A percentile compares a stretch with the other conserved stretches of the same genome.
These are phyloP conservation scores for Chiloscyllium punctatum DNA, from an alignment of 2,797 vertebrate species.

Conservation along the genomic window DNA sequence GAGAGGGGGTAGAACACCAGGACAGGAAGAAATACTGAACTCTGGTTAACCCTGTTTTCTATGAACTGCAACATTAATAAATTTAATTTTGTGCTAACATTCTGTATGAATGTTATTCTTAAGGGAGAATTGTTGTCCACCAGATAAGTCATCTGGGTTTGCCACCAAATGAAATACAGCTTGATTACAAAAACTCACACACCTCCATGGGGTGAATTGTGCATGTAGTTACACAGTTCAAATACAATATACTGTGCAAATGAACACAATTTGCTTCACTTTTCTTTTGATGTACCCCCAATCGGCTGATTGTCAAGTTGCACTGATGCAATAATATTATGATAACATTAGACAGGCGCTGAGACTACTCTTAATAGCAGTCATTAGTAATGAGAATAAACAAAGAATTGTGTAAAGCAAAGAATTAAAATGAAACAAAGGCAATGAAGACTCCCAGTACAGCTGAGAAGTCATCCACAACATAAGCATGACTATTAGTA, in stretches of 20 bases:
- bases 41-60: conserved; percentile 3
- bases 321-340: background rate
- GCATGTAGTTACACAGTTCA: background rate
- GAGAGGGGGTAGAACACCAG: background rate
- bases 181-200: background rate
- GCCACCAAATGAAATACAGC: background rate
- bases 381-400: background rate
- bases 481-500: background rate
- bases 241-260: background rate
- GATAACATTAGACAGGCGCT: background rate
- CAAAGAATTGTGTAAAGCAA: background rate
- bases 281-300: background rate
- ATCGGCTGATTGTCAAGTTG: background rate
- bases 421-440: background rate
- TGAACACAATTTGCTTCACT: background rate
- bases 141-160: background rate
- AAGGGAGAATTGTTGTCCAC: background rate
- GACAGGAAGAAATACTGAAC: background rate
- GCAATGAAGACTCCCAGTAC: background rate
- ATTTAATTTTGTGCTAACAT: background rate
- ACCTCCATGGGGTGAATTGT: background rate
- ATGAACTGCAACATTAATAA: background rate
- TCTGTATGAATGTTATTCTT: background rate
- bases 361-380: background rate
- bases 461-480: background rate